phyloP scores from a whole-genome alignment of 2,113 vertebrate species.

The Dunckerocampus dactyliophorus region DNA sequence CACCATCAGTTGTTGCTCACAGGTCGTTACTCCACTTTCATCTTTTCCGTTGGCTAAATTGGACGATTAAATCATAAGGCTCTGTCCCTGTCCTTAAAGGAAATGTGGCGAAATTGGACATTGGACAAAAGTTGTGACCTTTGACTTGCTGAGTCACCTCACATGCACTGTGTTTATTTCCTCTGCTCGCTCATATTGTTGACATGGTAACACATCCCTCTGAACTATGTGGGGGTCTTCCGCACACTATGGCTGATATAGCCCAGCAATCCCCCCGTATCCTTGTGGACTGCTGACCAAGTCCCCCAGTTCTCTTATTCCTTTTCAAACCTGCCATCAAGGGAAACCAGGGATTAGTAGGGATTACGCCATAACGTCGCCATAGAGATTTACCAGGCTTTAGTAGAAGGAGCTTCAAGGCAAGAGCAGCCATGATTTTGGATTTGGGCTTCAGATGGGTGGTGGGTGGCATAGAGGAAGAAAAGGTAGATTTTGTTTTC shows the following conservation, averaged over 20 bases:
- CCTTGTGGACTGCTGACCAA: slow-evolving; percentile 46
- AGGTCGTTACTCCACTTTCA: slow-evolving; percentile 36
- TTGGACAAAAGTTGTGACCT: slow-evolving; percentile 45
- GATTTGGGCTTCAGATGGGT: slow-evolving; percentile 18
- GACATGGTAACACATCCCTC: slow-evolving; percentile 58
- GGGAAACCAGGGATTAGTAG: slow-evolving; percentile 59
- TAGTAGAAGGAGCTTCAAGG: slow-evolving; percentile 17
- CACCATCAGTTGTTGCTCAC: slow-evolving; percentile 29
- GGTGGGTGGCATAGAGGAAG: slow-evolving; percentile 1
- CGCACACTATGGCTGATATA: neutral
- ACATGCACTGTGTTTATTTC: slow-evolving; percentile 35
- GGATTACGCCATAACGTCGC: slow-evolving; percentile 51
- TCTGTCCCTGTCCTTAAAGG: slow-evolving; percentile 39
- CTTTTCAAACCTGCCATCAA: slow-evolving; percentile 34
- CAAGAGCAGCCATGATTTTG: slow-evolving; percentile 34
- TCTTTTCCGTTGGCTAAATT: slow-evolving; percentile 26
- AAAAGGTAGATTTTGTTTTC: neutral
- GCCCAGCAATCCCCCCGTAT: slow-evolving; percentile 3
- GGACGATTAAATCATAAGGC: slow-evolving; percentile 17
- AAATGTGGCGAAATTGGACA: slow-evolving; percentile 43
- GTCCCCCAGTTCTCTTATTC: slow-evolving; percentile 34
- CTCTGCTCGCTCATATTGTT: slow-evolving; percentile 43
- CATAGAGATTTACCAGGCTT: slow-evolving; percentile 31
- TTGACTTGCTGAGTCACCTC: slow-evolving; percentile 22
- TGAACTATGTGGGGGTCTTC: slow-evolving; percentile 59